Conservation (phyloP, 92 coral and sea anemone genomes). For the Metridium senile region DNA sequence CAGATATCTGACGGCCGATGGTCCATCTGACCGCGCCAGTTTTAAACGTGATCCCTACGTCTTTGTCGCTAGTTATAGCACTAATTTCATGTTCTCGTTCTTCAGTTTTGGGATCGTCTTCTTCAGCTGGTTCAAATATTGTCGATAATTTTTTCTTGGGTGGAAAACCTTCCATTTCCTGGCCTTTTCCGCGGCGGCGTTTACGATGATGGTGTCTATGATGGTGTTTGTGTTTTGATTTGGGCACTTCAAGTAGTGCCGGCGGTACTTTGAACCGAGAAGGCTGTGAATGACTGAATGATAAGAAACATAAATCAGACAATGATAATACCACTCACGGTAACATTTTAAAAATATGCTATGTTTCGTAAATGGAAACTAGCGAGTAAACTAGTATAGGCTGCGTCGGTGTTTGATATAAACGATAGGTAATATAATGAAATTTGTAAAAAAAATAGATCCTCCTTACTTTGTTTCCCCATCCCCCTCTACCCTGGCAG, state of each 20-base stretch:
- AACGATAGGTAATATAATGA: too few species aligned
- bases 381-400: not conserved
- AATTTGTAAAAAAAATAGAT: too few species aligned
- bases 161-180: constrained; percentile 28
- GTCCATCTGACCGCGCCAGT: constrained; percentile 23
- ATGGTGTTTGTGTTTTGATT: constrained; percentile 22
- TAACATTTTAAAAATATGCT: not conserved
- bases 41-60: constrained; percentile 17
- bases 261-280: constrained; percentile 26
- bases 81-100: constrained; percentile 8
- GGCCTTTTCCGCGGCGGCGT: constrained; percentile 30
- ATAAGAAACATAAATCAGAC: not conserved
- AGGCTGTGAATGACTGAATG: constrained; percentile 25
- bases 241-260: not conserved
- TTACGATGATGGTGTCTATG: constrained; percentile 50
- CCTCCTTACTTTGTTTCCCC: too few species aligned
- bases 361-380: not conserved
- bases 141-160: constrained; percentile 67
- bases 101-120: constrained; percentile 23
- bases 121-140: constrained; percentile 64
- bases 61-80: too few species aligned
- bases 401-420: too few species aligned
- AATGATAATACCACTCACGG: not conserved
- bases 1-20: constrained; percentile 25
- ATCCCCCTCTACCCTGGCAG: too few species aligned